Base-by-base conservation (phyloP, 2,888 invertebrate species). In the Dyspetes luteomarginatus region DNA sequence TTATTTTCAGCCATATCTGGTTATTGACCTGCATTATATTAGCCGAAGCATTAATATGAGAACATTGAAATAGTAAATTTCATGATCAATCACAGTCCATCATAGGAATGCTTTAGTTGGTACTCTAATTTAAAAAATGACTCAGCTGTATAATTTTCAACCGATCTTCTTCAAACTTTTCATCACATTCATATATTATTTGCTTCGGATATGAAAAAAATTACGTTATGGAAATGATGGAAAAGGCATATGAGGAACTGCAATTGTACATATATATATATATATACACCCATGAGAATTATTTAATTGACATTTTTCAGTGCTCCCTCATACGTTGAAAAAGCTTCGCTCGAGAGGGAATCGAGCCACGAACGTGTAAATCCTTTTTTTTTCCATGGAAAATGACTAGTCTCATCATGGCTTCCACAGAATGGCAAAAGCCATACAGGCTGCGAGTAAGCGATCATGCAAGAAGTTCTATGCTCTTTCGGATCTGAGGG, bases 391-490 rank as follows among this genome's bases (percentile, higher is more conserved):
- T 0, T 4, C 4, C 19, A n/a, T n/a, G 17, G 9, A 60, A 62
- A 72, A 56, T 55, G 41, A 30, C 26, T 17, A 17, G 28, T 56
- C 22, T 43, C 24, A 22, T 43, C 41, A 43, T 43, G 56, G 58
- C 45, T 71, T 36, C 19, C 60, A 26, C 3, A n/a, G 48, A 45
- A 19, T 5, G 17, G 24, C 52, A 52, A 52, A n/a, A 48, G 60
- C 19, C 50, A 24, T 30, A 12, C 36, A n/a, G 15, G 45, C 9
- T 22, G 22, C 41, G 22, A 17, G 55, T 41, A 30, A 55, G 45
- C 67, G 41, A 26, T 50, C 58, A 50, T 75, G 58, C 67, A 58
- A 67, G 74, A 65, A 48, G 48, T 30, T 65, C 48, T 48, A 36
- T 36, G 48, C 48, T 17, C 15, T 7, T 5, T 48, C 17, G 48